Evolutionary conservation across 30 jellyfish, hydroid and myxozoan genomes (phyloP), one percentile per base, ranked within the genome.

Genomic region (Nemopilema nomurai): DNA sequence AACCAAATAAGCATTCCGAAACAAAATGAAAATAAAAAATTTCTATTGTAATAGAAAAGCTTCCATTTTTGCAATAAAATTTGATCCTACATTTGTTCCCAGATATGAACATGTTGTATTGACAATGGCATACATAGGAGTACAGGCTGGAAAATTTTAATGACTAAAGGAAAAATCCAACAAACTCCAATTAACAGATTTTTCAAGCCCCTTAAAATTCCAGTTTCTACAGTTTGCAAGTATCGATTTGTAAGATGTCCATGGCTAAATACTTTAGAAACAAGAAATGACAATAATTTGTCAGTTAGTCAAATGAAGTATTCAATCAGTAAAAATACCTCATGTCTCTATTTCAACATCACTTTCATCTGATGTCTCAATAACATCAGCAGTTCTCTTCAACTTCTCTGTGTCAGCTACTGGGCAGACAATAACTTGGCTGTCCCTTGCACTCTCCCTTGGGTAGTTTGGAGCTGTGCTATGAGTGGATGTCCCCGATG

Each of bases 321-420:
- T 28, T 26, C 18, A 31, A 26, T 1, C 0, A 16, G 64, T 20
- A 71, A 71, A 53, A 57, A 68, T 69, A 87, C 86, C 87, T 87
- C 76, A 88, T 22, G 87, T 74, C 74, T 89, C 97, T 49, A 89
- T 82, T 81, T 89, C 97, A 64, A 89, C 87, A 62, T 89, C 97
- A 76, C 97, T 89, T 9, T 89, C 92, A 52, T 89, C 97, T 3
- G 92, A 81, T 16, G 87, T 89, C 79, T 89, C 97, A 28, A 73
- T 41, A 18, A 49, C 81, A 49, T 89, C 90, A 76, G 69, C 93
- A 22, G 41, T 57, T 52, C 79, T 65, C 63, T 84, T 65, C 28
- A 63, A 21, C 32, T 25, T 23, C 28, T 52, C 95, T 18, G 64
- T 31, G 41, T 52, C 68, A 73, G 51, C 80, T 67, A 83, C 41